A percentile compares a stretch with the other conserved stretches of the same genome.
These are phyloP conservation scores for Diadumene lineata DNA, from an alignment of 92 coral and sea anemone genomes.

Conservation along the genomic window DNA sequence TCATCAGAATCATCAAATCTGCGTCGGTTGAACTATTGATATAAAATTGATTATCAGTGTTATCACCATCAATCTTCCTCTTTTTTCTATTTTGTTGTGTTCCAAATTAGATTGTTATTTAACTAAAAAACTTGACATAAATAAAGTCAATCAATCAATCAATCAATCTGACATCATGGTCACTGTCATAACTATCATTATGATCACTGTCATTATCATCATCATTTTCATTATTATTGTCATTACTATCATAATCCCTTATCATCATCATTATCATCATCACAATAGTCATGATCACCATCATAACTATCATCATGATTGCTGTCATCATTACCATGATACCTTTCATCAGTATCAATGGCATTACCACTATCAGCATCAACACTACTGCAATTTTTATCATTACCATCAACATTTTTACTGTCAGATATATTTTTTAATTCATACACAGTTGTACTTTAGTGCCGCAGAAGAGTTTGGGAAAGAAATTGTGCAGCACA, in stretches of 20 bases:
- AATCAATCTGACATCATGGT: background rate
- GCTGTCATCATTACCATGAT: background rate
- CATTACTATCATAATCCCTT: background rate
- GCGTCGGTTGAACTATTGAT: conserved; percentile 76
- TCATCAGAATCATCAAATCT: conserved; percentile 88
- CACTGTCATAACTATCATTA: background rate
- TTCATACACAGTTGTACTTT: too few relatives aligned
- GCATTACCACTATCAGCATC: background rate
- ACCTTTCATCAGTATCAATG: background rate
- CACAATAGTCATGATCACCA: background rate
- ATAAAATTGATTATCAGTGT: background rate
- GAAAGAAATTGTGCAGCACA: too few relatives aligned
- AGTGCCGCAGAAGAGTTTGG: too few relatives aligned
- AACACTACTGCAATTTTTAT: background rate
- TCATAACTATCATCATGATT: background rate
- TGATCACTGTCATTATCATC: background rate
- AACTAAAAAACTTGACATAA: too few relatives aligned
- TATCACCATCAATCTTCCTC: background rate
- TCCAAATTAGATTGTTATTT: too few relatives aligned
- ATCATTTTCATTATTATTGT: background rate
- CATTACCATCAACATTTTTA: background rate
- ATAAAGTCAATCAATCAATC: conserved; percentile 5
- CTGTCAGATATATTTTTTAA: too few relatives aligned
- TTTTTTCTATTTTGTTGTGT: too few relatives aligned
- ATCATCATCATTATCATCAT: background rate